phyloP scores from a whole-genome alignment of 53 echinoderm and acorn worm species.

The Arbacia lixula region DNA sequence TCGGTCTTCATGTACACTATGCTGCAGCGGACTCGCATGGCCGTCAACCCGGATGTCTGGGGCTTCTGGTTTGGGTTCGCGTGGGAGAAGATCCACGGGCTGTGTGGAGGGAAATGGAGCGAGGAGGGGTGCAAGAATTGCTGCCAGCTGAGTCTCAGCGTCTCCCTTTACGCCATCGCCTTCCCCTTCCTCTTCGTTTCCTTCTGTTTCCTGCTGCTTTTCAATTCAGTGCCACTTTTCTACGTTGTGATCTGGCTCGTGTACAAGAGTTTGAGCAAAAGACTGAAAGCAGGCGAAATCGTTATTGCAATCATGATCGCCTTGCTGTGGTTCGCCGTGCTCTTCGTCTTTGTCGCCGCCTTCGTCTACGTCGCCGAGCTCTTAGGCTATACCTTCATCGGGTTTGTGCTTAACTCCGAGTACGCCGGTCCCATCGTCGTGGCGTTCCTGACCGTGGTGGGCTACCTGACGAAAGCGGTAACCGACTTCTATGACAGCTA shows the following conservation, averaged over 20 bases:
- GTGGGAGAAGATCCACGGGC: conserved; percentile 25
- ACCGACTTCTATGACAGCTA: conserved; percentile 87
- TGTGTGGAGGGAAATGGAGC: not conserved
- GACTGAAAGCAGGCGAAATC: conserved; percentile 57
- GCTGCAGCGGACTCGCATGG: conserved; percentile 32
- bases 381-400: conserved; percentile 84
- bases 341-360: conserved; percentile 88
- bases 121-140: conserved; percentile 49
- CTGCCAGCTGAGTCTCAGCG: conserved; percentile 53
- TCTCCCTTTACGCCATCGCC: conserved; percentile 46
- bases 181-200: conserved; percentile 58
- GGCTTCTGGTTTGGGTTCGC: conserved; percentile 11
- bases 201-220: conserved; percentile 60
- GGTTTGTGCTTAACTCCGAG: conserved; percentile 84
- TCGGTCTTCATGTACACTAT: conserved; percentile 35
- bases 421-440: conserved; percentile 67
- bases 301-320: conserved; percentile 58
- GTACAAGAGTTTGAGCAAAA: conserved; percentile 59
- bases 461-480: conserved; percentile 68
- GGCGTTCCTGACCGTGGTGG: conserved; percentile 65
- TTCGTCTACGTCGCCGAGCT: conserved; percentile 88
- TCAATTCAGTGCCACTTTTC: conserved; percentile 81
- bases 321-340: conserved; percentile 67
- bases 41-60: conserved; percentile 42
- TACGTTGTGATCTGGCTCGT: conserved; percentile 75